phyloP scores from a whole-genome alignment of 2,888 invertebrate species.

The Plutella xylostella region DNA sequence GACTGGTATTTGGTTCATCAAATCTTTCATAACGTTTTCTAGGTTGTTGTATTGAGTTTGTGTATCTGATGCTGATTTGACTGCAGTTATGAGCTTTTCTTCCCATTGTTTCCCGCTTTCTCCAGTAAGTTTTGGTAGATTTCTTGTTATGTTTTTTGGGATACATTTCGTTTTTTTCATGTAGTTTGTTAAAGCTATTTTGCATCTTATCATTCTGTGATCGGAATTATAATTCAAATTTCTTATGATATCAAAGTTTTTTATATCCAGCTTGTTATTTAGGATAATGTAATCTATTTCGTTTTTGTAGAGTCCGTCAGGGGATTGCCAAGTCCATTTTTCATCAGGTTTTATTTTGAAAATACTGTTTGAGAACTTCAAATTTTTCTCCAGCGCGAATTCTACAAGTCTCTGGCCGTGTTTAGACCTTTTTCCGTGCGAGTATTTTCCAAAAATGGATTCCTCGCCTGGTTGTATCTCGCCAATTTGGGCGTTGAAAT shows the following conservation, averaged over 20 bases:
- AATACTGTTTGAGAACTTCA: constrained; percentile 14
- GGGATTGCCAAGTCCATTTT: constrained; percentile 20
- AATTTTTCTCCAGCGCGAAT: constrained; percentile 13
- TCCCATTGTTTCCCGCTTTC: constrained; percentile 4
- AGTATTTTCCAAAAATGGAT: constrained; percentile 13
- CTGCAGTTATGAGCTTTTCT: background rate
- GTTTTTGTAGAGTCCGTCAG: constrained; percentile 14
- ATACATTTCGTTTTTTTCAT: background rate
- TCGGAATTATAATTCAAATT: constrained; percentile 9
- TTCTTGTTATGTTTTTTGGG: background rate
- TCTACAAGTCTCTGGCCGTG: constrained; percentile 17
- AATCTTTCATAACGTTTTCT: constrained; percentile 1
- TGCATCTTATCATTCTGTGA: constrained; percentile 10
- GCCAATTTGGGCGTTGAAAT: constrained; percentile 17
- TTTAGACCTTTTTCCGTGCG: constrained; percentile 14
- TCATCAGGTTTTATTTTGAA: constrained; percentile 12
- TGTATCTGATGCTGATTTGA: background rate
- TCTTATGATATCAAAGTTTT: constrained; percentile 9
- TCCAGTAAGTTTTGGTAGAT: constrained; percentile 6
- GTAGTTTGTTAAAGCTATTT: constrained; percentile 3
- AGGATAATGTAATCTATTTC: constrained; percentile 18
- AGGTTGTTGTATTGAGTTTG: constrained; percentile 6
- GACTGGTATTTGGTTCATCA: background rate
- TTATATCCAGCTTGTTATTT: constrained; percentile 11
- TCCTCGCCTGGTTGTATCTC: constrained; percentile 12